Base-by-base conservation (phyloP, 2,797 vertebrate species). In the Spondyliosoma cantharus region DNA sequence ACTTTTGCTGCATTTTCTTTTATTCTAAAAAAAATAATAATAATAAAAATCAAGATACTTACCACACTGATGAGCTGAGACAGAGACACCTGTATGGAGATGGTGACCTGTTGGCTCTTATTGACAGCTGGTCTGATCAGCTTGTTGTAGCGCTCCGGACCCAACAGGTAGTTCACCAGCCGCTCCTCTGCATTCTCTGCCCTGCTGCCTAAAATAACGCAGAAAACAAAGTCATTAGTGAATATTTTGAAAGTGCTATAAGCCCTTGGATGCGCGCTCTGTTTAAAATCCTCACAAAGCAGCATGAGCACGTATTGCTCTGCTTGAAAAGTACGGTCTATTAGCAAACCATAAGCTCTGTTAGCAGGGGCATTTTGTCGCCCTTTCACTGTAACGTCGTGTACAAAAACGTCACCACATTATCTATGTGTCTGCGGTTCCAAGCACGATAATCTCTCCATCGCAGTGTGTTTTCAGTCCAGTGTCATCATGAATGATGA, bases 1-100 rank as follows among this genome's bases (percentile, higher is more conserved):
- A 37, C 37, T 37, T 37, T 37, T 37, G 37, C 37, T 37, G 9
- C 37, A 37, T 37, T 37, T 37, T 37, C 7, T 11, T 37, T 37
- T 37, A 11, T 37, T 37, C 32, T 37, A 4, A 37, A 37, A 2
- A 37, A 37, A 37, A 11, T 3, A 3, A 37, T 7, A 3, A 32
- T 7, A 7, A 29, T 42, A 25, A 62, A 7, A 37, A 37, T 37
- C 32, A 15, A 5, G 20, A 7, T 58, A 93, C 95, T 93, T 80
- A 96, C 95, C 24, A 96, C 95, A 19, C 94, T 96, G 91, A 96
- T 96, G 78, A 96, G 94, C 90, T 96, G 95, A 43, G 95, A 95
- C 68, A 96, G 90, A 49, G 95, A 95, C 73, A 96, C 95, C 86
- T 96, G 95, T 53, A 96, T 94, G 75, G 95, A 95, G 76, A 96